Evolutionary conservation across 1,140 invertebrate genomes (phyloP).

Genomic region (Drosophila simulans): DNA sequence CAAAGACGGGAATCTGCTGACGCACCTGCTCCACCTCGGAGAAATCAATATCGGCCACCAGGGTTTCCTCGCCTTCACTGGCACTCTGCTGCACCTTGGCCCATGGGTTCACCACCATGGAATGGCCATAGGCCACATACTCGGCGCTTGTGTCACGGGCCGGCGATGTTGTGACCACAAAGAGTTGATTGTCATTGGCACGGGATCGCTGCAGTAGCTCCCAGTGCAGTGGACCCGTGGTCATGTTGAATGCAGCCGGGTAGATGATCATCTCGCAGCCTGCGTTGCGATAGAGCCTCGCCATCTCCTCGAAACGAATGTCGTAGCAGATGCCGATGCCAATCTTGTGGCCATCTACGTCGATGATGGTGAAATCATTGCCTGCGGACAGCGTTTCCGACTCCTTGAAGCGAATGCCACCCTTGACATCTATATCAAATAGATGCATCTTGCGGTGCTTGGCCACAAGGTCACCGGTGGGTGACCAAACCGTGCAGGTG

Average conservation of each 20-base stretch:
- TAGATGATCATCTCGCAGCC: conserved; percentile 94
- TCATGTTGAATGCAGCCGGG: conserved; percentile 98
- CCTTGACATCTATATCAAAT: conserved; percentile 97
- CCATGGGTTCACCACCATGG: conserved; percentile 94
- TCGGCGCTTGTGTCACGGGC: conserved; percentile 89
- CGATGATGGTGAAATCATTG: conserved; percentile 90
- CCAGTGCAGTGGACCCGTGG: conserved; percentile 97
- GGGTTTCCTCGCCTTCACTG: conserved; percentile 89
- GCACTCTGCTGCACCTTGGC: conserved; percentile 91
- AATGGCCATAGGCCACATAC: conserved; percentile 96
- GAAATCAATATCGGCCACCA: conserved; percentile 92
- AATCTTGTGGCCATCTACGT: conserved; percentile 90
- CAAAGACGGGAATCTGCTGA: conserved; percentile 91
- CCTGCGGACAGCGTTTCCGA: conserved; percentile 93
- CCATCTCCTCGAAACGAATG: conserved; percentile 95
- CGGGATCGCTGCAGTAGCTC: conserved; percentile 91
- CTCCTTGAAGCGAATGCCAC: conserved; percentile 96
- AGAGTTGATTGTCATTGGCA: conserved; percentile 94
- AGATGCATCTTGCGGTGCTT: conserved; percentile 95
- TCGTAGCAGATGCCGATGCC: conserved; percentile 98
- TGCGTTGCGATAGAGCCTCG: conserved; percentile 91
- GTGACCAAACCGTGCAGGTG: conserved; percentile 95
- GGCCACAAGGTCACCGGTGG: conserved; percentile 90
- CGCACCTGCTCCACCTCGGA: conserved; percentile 90
- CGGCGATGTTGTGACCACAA: conserved; percentile 90